Evolutionary conservation across 2,113 vertebrate genomes (phyloP).

Genomic region (Ceuthmochares aereus): DNA sequence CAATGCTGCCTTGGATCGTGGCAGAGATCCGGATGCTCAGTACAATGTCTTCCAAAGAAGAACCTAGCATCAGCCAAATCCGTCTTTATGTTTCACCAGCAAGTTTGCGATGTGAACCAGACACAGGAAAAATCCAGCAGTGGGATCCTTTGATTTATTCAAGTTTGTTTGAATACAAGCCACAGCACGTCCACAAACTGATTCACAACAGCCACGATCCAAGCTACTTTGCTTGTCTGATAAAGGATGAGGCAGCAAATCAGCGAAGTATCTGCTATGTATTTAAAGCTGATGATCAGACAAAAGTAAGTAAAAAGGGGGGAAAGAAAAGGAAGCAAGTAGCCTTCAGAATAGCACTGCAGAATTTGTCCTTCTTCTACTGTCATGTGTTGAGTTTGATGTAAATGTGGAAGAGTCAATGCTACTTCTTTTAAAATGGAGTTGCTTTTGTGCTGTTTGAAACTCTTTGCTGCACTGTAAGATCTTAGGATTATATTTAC

Average conservation of each 20-base stretch:
- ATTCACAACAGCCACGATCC: constrained; percentile 94
- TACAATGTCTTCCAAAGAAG: constrained; percentile 53
- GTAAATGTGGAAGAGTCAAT: not conserved
- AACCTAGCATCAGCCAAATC: constrained; percentile 44
- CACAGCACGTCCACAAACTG: constrained; percentile 88
- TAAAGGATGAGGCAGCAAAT: constrained; percentile 71
- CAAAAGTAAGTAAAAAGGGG: constrained; percentile 82
- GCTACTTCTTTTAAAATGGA: not conserved
- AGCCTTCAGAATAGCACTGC: not conserved
- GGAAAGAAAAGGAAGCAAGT: not conserved
- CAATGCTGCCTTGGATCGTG: constrained; percentile 96
- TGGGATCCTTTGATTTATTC: constrained; percentile 90
- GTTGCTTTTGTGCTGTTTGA: not conserved
- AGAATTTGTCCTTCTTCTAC: not conserved
- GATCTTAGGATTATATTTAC: not conserved
- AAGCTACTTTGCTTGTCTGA: constrained; percentile 90
- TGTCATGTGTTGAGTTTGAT: not conserved
- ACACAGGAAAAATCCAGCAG: constrained; percentile 70
- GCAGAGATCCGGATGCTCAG: constrained; percentile 84
- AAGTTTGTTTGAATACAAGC: constrained; percentile 87
- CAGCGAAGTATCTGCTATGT: constrained; percentile 87
- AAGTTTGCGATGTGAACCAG: constrained; percentile 80
- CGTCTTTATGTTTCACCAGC: constrained; percentile 82
- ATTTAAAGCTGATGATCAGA: constrained; percentile 89
- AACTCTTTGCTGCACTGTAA: not conserved